Conservation (phyloP, 2,797 vertebrate genomes). For the Dermochelys coriacea region DNA sequence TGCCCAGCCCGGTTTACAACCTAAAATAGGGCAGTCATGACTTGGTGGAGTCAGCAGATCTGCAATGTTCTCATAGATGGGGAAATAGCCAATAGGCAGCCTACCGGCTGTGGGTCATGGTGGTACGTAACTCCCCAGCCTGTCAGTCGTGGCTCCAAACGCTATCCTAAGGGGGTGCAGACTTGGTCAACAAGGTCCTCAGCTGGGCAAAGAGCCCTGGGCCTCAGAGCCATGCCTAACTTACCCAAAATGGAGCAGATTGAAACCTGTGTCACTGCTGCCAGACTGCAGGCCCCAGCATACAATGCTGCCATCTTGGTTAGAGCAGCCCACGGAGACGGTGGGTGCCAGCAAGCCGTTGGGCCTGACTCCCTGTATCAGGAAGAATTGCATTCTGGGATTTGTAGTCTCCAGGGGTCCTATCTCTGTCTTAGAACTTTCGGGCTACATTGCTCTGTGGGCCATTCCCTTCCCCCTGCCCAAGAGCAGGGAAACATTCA, state of each 20-base stretch:
- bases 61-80: background rate
- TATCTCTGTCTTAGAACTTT: background rate
- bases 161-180: background rate
- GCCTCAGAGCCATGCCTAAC: background rate
- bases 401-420: background rate
- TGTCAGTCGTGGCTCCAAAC: background rate
- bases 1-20: too few relatives aligned
- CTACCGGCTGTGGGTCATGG: background rate
- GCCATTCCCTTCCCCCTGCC: background rate
- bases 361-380: background rate
- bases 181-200: background rate
- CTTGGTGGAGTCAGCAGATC: background rate
- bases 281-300: background rate
- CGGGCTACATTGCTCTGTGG: accelerated
- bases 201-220: background rate
- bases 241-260: background rate
- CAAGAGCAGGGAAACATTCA: accelerated
- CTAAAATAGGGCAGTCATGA: background rate
- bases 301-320: background rate
- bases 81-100: background rate
- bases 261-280: background rate
- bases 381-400: accelerated
- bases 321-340: background rate
- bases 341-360: accelerated
- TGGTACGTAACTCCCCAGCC: background rate